These are phyloP conservation scores for Helicoverpa armigera DNA, from an alignment of 1,140 invertebrate species.

Conservation along the genomic window DNA sequence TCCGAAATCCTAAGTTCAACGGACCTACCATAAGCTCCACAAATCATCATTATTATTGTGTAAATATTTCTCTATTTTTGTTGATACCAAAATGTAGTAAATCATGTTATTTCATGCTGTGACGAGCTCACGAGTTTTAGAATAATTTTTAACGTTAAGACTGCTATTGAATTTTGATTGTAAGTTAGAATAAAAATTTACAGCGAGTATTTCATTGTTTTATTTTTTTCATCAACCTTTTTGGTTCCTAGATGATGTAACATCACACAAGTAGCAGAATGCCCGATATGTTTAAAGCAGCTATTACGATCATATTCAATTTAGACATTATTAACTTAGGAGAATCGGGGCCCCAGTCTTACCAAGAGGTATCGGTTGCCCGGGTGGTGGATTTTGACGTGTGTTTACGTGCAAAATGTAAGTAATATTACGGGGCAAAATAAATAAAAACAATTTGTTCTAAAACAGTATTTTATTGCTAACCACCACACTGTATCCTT, in stretches of 20 bases:
- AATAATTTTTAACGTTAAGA: constrained; percentile 66
- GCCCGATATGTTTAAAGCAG: too few relatives aligned
- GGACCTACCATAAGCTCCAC: too few relatives aligned
- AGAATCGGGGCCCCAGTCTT: too few relatives aligned
- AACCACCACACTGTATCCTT: constrained; percentile 80
- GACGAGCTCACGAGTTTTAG: constrained; percentile 52
- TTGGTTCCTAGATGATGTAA: too few relatives aligned
- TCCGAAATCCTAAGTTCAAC: too few relatives aligned
- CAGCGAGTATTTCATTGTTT: constrained; percentile 51
- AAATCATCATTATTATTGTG: not conserved
- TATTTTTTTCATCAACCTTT: constrained; percentile 40
- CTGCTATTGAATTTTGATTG: constrained; percentile 59
- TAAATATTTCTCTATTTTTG: constrained; percentile 28
- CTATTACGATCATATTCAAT: too few relatives aligned
- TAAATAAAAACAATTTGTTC: constrained; percentile 52
- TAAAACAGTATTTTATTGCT: constrained; percentile 71
- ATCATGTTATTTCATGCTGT: constrained; percentile 39
- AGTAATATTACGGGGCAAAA: not conserved
- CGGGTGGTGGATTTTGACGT: too few relatives aligned
- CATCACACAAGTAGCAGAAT: too few relatives aligned
- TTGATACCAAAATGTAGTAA: constrained; percentile 46
- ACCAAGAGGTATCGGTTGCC: too few relatives aligned
- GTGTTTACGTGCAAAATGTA: too few relatives aligned
- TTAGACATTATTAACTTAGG: too few relatives aligned
- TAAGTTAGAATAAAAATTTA: constrained; percentile 65